phyloP scores from a whole-genome alignment of 2,797 vertebrate genomes.

The Streptopelia turtur region DNA sequence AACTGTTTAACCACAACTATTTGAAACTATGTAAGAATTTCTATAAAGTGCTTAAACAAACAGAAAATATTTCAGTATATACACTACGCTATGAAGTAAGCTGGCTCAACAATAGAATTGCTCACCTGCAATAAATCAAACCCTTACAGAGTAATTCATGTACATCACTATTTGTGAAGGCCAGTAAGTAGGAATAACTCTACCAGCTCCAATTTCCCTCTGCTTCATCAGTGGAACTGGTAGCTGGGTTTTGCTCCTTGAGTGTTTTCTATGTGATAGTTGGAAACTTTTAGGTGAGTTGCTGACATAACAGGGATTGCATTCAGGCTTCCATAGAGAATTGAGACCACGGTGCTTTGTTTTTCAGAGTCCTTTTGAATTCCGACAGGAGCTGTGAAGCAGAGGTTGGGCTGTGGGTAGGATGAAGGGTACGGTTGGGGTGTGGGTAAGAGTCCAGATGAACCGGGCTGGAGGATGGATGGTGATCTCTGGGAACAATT shows the following conservation, averaged over 20 bases:
- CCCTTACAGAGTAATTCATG: not conserved
- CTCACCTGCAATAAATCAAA: conserved; percentile 45
- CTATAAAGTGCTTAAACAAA: conserved; percentile 53
- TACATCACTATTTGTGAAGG: not conserved
- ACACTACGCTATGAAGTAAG: not conserved
- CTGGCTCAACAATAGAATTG: not conserved
- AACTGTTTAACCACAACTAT: conserved; percentile 40
- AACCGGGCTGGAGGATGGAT: not conserved
- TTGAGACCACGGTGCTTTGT: not conserved
- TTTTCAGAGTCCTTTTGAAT: conserved; percentile 14
- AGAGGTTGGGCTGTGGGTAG: conserved; percentile 15
- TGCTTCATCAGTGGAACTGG: not conserved
- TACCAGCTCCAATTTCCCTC: not conserved
- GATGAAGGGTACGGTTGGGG: not conserved
- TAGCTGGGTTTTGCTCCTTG: not conserved
- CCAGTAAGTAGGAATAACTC: not conserved
- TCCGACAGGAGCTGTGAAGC: not conserved
- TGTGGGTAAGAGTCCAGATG: not conserved
- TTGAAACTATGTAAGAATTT: conserved; percentile 14
- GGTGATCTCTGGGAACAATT: not conserved
- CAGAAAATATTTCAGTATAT: not conserved
- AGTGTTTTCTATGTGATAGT: not conserved
- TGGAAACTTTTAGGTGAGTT: conserved; percentile 1
- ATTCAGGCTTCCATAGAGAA: conserved; percentile 34
- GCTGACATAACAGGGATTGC: not conserved